Conservation (phyloP, 35 echinoderm and acorn worm genomes). For the Apostichopus parvimensis region DNA sequence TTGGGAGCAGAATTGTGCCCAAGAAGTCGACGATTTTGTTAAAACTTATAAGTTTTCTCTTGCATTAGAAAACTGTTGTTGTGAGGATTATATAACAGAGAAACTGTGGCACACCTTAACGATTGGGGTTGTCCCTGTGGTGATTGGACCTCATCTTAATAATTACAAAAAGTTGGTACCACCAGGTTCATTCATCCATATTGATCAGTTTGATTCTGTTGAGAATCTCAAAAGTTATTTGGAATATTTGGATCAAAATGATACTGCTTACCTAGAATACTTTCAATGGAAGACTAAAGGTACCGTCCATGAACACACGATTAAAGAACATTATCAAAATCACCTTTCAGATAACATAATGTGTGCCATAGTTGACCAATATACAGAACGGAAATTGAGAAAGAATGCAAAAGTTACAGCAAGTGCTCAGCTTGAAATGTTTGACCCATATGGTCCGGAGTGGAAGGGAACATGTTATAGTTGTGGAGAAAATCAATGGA, state of each 20-base stretch:
- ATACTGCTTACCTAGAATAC: constrained; percentile 59
- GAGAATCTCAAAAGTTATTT: constrained; percentile 51
- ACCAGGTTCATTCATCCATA: constrained; percentile 74
- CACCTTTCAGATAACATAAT: constrained; percentile 23
- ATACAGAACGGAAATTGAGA: neutral
- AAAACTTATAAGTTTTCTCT: constrained; percentile 70
- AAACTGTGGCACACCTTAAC: constrained; percentile 60
- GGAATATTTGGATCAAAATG: constrained; percentile 50
- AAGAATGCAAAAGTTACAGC: neutral
- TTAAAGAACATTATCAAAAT: constrained; percentile 30
- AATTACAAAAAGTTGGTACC: constrained; percentile 67
- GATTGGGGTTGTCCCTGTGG: constrained; percentile 59
- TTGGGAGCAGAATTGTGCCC: neutral
- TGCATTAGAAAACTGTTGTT: constrained; percentile 66
- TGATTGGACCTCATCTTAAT: constrained; percentile 54
- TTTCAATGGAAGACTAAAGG: constrained; percentile 57
- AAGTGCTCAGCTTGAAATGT: neutral
- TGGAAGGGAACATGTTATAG: constrained; percentile 39
- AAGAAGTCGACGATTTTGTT: constrained; percentile 4
- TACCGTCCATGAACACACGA: neutral
- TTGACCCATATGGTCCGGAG: neutral
- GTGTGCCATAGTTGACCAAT: constrained; percentile 28
- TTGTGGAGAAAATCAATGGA: constrained; percentile 35
- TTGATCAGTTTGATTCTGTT: constrained; percentile 63
- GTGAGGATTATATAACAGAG: constrained; percentile 68